Evolutionary conservation across 2,113 vertebrate genomes (phyloP).

Genomic region (Suricata suricatta): DNA sequence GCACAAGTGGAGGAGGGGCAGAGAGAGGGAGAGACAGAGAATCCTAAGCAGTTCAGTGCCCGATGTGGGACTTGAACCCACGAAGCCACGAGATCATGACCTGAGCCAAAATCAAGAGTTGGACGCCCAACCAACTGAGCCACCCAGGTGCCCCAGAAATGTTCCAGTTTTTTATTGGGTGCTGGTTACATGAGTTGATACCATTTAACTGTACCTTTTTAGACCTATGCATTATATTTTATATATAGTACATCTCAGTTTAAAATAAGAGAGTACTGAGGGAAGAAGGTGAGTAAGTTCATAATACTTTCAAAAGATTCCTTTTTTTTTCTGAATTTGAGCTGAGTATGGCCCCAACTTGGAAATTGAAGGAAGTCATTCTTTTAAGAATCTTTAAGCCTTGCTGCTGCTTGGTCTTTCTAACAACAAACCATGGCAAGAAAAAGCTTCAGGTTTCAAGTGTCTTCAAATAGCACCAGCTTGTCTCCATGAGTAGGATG

Average conservation of each 20-base stretch:
- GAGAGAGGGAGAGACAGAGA: too few species aligned
- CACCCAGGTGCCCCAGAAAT: not conserved
- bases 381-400: not conserved
- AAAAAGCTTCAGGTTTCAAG: not conserved
- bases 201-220: not conserved
- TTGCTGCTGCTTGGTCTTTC: conserved; percentile 13
- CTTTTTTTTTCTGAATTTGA: not conserved
- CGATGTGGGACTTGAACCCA: too few species aligned
- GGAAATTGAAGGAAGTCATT: not conserved
- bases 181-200: not conserved
- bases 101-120: too few species aligned
- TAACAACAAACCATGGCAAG: conserved; percentile 13
- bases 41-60: too few species aligned
- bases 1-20: too few species aligned
- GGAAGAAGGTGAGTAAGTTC: not conserved
- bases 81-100: too few species aligned
- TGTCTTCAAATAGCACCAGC: conserved; percentile 14
- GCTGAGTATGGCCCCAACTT: not conserved
- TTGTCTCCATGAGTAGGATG: not conserved
- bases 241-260: not conserved
- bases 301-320: not conserved
- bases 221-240: not conserved
- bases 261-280: not conserved
- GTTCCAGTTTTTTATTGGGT: not conserved
- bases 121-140: too few species aligned